Base-by-base conservation (phyloP, 2,888 invertebrate species). In the Polietes domitor region DNA sequence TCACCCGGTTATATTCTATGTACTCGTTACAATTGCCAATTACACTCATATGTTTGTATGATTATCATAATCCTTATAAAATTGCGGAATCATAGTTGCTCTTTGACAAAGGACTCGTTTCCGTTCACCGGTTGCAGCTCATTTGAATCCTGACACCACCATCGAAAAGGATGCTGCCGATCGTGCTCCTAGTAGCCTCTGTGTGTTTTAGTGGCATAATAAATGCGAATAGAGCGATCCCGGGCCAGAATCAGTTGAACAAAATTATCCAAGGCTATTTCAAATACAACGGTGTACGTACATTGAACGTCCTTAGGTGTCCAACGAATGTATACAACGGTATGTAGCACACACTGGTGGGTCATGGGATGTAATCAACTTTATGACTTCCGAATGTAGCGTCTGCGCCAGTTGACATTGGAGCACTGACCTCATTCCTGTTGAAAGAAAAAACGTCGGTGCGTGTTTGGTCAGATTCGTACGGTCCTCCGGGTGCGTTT, bases 401-500 rank as follows among this genome's bases (percentile, higher is more conserved):
- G 1, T 37, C 37, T 3, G 1, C 19, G 7, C 37, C 17, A 9
- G 24, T 41, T 43, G 68, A 68, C 19, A 41, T 43, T 15, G 37
- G 21, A 24, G 5, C 10, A 12, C n/a, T 50, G n/a, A 19, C 47
- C 2, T 53, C 6, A 3, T 76, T 70, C 47, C 73, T 68, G 10
- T 82, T 85, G 73, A 75, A 85, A 26, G 81, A 88, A 72, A 86
- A 86, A 55, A 87, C 90, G 80, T 88, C 88, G 76, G 86, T 90
- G 75, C 89, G 88, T 63, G 79, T 90, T 80, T 88, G 85, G 86
- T 87, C 87, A 55, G 90, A 86, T 53, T 53, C 72, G 61, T 61
- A 87, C 85, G 82, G 78, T 6, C 90, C 91, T 19, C 90, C 89
- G 1, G 82, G 61, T 58, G 89, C 85, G 32, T 89, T 90, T 80